Evolutionary conservation across 1,140 invertebrate species (phyloP).

Genomic region (Coelopa frigida): DNA sequence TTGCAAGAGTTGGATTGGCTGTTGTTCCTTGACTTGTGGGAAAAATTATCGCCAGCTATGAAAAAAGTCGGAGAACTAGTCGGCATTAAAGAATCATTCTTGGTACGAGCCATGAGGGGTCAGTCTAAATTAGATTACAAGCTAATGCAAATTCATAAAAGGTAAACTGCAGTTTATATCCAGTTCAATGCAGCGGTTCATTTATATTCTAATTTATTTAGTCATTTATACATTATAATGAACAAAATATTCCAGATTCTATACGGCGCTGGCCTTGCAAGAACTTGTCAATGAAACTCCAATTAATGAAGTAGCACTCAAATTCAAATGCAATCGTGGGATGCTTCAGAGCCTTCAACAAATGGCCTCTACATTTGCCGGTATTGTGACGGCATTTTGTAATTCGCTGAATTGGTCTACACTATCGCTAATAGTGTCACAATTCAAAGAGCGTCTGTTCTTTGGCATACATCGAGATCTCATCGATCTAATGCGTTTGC

Average conservation of each 20-base stretch:
- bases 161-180: constrained; percentile 32
- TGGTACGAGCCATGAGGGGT: constrained; percentile 71
- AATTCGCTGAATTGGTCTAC: constrained; percentile 87
- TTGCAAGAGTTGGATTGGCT: constrained; percentile 83
- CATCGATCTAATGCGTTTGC: constrained; percentile 81
- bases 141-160: constrained; percentile 51
- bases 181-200: not conserved
- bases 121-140: constrained; percentile 49
- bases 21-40: constrained; percentile 77
- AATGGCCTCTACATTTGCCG: constrained; percentile 91
- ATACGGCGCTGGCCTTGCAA: constrained; percentile 82
- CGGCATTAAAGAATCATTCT: constrained; percentile 83
- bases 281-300: constrained; percentile 90
- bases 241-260: constrained; percentile 60
- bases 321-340: constrained; percentile 81
- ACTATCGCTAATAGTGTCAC: constrained; percentile 79
- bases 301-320: constrained; percentile 66
- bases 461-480: constrained; percentile 92
- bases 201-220: not conserved
- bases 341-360: constrained; percentile 89
- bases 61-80: constrained; percentile 84
- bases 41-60: constrained; percentile 67
- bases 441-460: constrained; percentile 89
- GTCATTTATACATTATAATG: not conserved
- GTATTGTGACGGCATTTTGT: constrained; percentile 85